These are phyloP conservation scores for Xestia rhomboidea DNA, from an alignment of 2,888 invertebrate species.

Conservation along the genomic window DNA sequence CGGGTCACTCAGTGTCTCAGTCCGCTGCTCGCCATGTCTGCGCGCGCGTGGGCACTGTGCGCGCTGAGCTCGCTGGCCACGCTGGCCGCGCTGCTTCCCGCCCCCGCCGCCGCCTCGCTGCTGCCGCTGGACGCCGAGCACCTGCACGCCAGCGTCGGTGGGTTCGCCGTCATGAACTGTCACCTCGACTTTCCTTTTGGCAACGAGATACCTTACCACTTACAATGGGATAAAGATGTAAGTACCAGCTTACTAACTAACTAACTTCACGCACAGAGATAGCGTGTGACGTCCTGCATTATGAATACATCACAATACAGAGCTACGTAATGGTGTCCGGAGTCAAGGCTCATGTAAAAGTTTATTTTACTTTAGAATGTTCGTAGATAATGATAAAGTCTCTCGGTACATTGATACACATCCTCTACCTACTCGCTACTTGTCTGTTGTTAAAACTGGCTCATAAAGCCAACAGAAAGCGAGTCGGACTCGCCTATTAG, in stretches of 20 bases:
- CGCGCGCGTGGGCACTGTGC: constrained; percentile 42
- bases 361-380: background rate
- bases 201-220: constrained; percentile 95
- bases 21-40: constrained; percentile 38
- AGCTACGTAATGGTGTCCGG: background rate
- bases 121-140: constrained; percentile 84
- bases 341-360: background rate
- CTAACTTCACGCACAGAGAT: background rate
- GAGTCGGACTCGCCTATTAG: no score
- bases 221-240: constrained; percentile 97
- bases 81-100: constrained; percentile 39
- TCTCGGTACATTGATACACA: no score
- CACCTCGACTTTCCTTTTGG: constrained; percentile 96
- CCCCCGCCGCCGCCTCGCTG: constrained; percentile 71
- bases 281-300: background rate
- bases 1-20: constrained; percentile 39
- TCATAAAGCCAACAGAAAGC: no score
- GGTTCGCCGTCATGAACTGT: constrained; percentile 95
- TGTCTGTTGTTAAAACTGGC: no score
- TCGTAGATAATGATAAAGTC: background rate
- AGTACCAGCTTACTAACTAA: constrained; percentile 78
- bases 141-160: constrained; percentile 94
- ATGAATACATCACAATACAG: background rate
- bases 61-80: constrained; percentile 25
- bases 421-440: no score